Percentiles rank a stretch among this genome's conserved stretches.
Conservation (phyloP, 1,140 invertebrate species). For the Frieseomelitta varia region DNA sequence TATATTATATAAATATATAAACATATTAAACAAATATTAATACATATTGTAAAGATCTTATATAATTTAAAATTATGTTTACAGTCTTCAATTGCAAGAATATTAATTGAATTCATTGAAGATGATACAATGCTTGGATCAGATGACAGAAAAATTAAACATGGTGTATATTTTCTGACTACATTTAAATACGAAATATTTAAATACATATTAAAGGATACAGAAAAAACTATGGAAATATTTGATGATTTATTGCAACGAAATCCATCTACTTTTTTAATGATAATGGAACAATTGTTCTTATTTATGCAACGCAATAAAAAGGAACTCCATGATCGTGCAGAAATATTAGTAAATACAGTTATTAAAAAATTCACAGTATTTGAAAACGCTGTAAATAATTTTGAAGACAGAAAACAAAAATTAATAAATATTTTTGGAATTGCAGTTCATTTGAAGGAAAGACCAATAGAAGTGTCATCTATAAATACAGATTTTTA, state of each 20-base stretch:
- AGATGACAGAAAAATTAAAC: slow-evolving; percentile 52
- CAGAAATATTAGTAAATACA: slow-evolving; percentile 57
- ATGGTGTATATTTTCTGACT: slow-evolving; percentile 75
- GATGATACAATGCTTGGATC: slow-evolving; percentile 26
- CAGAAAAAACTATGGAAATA: slow-evolving; percentile 61
- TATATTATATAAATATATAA: slow-evolving; percentile 22
- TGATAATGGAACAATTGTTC: slow-evolving; percentile 70
- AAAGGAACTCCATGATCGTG: slow-evolving; percentile 19
- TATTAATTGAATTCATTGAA: slow-evolving; percentile 55
- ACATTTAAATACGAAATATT: slow-evolving; percentile 71
- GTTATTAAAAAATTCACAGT: slow-evolving; percentile 64
- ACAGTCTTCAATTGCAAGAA: slow-evolving; percentile 52
- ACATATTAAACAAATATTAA: background rate
- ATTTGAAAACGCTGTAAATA: slow-evolving; percentile 57
- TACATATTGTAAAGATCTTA: background rate
- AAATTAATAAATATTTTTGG: slow-evolving; percentile 74
- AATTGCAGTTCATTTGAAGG: slow-evolving; percentile 64
- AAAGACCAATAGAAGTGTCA: slow-evolving; percentile 62
- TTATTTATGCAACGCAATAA: slow-evolving; percentile 64
- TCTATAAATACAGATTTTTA: slow-evolving; percentile 55
- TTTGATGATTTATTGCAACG: slow-evolving; percentile 57
- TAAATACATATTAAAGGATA: slow-evolving; percentile 64
- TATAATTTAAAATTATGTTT: slow-evolving; percentile 32
- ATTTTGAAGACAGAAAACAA: slow-evolving; percentile 62
- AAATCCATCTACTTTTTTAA: slow-evolving; percentile 59